Evolutionary conservation across 2,113 vertebrate species (phyloP), one percentile per base, ranked within the genome.

Genomic region (Toxostoma redivivum): DNA sequence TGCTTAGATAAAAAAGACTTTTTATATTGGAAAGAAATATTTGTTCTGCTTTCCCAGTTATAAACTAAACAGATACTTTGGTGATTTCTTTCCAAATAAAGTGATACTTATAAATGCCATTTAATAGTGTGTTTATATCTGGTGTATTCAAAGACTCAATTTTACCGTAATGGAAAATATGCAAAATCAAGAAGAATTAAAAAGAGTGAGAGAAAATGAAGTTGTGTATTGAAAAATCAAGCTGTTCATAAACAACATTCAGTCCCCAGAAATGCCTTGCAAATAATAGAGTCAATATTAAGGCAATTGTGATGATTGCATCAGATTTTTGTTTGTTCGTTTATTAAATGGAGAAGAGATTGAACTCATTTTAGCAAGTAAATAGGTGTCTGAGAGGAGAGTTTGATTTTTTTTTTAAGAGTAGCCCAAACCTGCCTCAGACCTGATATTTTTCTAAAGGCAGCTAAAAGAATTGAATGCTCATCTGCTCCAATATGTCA

Each of bases 181-280:
- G 89, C 65, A 92, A 90, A 80, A 93, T 93, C 74, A 84, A 62
- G 71, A 62, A 81, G 77, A 96, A 93, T 86, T 95, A 94, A 90
- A 90, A 90, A 94, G 81, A 91, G 66, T 42, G 27, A 53, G 72
- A 91, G 48, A 80, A 95, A 92, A 88, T 56, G 40, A 91, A 92
- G 85, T 30, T 38, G 20, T 64, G 22, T 86, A 82, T 91, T 91
- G 81, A 89, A 90, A 92, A 91, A 81, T 92, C 94, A 94, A 91
- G 72, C 47, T 92, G 35, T 79, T 92, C 53, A 31, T 83, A 92
- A 96, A 72, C 37, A 86, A 53, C 44, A 51, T 90, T 88, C 50
- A 76, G 16, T 54, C 28, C 31, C 15, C 28, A 91, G 60, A 95
- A 94, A 86, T 82, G 28, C 42, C 69, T 94, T 23, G 15, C 54